Evolutionary conservation across 1,140 invertebrate species (phyloP).

Genomic region (Drusus annulatus): DNA sequence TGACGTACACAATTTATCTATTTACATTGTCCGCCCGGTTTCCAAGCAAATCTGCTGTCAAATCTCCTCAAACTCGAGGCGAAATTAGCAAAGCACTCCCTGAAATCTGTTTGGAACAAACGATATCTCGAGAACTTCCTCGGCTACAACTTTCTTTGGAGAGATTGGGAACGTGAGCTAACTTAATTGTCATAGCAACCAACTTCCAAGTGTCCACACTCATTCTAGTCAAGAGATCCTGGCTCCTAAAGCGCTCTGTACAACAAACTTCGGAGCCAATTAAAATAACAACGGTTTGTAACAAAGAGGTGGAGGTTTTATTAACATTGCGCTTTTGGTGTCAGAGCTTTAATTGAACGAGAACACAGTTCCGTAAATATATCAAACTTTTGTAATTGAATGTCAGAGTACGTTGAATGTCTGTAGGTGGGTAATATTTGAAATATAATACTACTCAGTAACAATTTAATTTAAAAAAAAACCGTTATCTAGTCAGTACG

Average conservation of each 20-base stretch:
- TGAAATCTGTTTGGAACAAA: constrained; percentile 14
- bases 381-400: no score
- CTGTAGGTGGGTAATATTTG: no score
- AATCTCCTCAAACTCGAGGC: background rate
- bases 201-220: constrained; percentile 6
- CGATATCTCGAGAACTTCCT: constrained; percentile 1
- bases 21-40: no score
- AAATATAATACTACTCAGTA: no score
- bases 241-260: background rate
- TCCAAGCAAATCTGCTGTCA: background rate
- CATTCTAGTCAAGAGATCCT: background rate
- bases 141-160: background rate
- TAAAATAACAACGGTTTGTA: constrained; percentile 5
- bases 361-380: no score
- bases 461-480: no score
- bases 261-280: background rate
- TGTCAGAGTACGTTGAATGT: no score
- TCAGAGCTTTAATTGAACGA: no score
- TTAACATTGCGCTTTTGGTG: no score
- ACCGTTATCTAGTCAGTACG: no score
- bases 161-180: background rate
- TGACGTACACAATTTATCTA: no score
- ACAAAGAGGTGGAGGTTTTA: no score
- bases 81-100: constrained; percentile 13
- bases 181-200: constrained; percentile 9